A percentile compares a stretch with the other conserved stretches of the same genome.
Evolutionary conservation across 2,113 vertebrate species (phyloP).

Genomic region (Tichodroma muraria): DNA sequence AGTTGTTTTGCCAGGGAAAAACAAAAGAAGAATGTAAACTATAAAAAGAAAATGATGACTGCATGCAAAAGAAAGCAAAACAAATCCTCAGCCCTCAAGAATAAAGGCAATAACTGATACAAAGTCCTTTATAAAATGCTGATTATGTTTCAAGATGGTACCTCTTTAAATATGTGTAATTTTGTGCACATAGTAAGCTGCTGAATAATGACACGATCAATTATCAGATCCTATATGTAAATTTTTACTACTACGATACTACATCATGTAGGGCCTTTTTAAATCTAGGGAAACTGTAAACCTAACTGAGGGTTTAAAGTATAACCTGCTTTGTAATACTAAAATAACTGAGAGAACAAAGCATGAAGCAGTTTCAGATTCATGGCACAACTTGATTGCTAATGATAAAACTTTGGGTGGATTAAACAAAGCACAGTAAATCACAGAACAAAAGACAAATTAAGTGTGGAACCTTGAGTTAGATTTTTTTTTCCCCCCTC

Average conservation of each 20-base stretch:
- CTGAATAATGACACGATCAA: neutral
- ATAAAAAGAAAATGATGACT: neutral
- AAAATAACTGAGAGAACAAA: neutral
- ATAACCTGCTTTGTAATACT: neutral
- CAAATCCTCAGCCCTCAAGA: neutral
- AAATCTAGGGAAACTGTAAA: neutral
- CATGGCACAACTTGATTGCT: neutral
- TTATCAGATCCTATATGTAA: neutral
- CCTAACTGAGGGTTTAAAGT: neutral
- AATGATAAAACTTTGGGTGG: neutral
- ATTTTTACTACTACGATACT: neutral
- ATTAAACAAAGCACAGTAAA: neutral
- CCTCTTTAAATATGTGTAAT: neutral
- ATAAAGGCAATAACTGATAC: neutral
- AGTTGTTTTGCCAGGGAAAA: neutral
- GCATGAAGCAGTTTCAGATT: neutral
- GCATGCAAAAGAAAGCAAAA: neutral
- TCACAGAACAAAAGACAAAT: neutral
- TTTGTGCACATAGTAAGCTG: neutral
- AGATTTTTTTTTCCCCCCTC: neutral
- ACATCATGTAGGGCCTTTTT: neutral
- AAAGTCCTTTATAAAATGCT: neutral
- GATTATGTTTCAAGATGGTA: neutral
- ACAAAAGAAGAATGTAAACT: neutral
- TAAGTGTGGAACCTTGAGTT: neutral